Conservation (phyloP, 2,797 vertebrate species). For the Phrynocephalus forsythii region DNA sequence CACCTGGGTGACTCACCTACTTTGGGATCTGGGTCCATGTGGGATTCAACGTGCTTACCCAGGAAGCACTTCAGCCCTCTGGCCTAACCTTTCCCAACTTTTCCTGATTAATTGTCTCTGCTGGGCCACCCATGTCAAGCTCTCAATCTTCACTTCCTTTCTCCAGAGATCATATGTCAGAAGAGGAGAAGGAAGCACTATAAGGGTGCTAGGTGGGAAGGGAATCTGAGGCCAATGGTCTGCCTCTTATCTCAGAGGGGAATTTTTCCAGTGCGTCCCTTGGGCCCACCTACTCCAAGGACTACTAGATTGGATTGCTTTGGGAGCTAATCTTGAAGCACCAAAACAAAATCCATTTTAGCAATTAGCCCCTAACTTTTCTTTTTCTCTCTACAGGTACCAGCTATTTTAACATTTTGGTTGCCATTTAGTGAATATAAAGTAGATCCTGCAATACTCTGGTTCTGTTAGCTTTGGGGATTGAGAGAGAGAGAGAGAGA, state of each 20-base stretch:
- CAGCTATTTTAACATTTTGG: neutral
- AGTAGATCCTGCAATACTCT: neutral
- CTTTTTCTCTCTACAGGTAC: neutral
- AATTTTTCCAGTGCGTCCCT: neutral
- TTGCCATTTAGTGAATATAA: neutral
- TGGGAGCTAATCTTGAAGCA: neutral
- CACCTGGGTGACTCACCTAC: no score
- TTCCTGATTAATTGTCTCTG: no score
- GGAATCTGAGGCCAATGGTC: neutral
- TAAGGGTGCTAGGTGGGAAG: no score
- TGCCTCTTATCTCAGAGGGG: neutral
- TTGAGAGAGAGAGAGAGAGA: no score
- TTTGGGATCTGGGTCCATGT: no score
- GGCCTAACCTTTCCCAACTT: no score
- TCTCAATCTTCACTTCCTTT: neutral
- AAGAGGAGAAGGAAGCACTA: neutral
- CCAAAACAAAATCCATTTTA: neutral
- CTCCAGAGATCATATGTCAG: neutral
- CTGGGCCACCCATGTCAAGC: neutral
- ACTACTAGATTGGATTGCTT: neutral
- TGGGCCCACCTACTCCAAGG: neutral
- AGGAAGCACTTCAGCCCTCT: no score
- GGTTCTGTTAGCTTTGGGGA: slow-evolving; percentile 9
- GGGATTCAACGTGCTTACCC: no score
- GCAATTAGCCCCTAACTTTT: neutral